phyloP scores from a whole-genome alignment of 2,113 vertebrate species.

The Noturus placidus region DNA sequence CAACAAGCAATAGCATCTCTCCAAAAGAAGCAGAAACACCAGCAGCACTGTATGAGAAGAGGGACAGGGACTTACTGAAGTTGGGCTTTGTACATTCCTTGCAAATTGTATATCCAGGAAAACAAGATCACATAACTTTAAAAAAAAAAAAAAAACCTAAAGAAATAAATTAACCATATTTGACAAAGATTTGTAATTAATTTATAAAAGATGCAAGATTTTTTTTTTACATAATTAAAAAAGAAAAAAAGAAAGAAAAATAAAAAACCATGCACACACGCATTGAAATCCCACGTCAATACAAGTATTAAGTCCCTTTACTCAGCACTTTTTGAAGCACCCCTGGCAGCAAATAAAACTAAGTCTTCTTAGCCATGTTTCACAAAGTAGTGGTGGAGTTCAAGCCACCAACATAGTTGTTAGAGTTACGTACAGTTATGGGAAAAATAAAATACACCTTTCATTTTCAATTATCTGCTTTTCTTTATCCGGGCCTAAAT shows the following conservation, averaged over 20 bases:
- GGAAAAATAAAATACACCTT: background rate
- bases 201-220: background rate
- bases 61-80: background rate
- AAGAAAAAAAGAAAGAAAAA: too few relatives aligned
- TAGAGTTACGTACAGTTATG: background rate
- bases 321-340: background rate
- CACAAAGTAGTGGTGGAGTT: too few relatives aligned
- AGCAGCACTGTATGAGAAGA: slow-evolving; percentile 78
- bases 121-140: too few relatives aligned
- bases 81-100: background rate
- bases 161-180: too few relatives aligned
- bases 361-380: too few relatives aligned
- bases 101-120: background rate
- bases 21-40: slow-evolving; percentile 97
- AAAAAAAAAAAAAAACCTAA: too few relatives aligned
- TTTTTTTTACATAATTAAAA: too few relatives aligned
- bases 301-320: background rate
- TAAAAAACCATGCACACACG: too few relatives aligned
- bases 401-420: too few relatives aligned
- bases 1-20: slow-evolving; percentile 96
- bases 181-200: background rate
- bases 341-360: too few relatives aligned
- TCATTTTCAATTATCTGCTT: background rate
- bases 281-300: background rate
- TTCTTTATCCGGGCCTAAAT: too few relatives aligned